Conservation (phyloP, 2,113 vertebrate genomes). For the Chlorodrepanis virens region DNA sequence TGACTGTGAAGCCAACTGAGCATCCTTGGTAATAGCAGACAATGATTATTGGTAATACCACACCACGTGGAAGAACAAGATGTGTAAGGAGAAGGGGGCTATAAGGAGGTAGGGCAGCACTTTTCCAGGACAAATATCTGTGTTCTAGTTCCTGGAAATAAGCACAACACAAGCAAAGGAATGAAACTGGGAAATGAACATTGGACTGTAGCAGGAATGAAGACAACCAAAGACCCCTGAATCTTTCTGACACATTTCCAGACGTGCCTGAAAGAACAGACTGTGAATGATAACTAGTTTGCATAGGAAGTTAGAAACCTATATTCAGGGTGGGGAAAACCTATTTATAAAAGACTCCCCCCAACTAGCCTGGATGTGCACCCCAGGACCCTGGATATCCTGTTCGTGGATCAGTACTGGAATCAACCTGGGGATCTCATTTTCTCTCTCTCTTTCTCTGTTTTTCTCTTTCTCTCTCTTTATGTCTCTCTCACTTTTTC, state of each 20-base stretch:
- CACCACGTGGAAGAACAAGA: not conserved
- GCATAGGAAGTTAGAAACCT: not conserved
- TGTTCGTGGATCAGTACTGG: not conserved
- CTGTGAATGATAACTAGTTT: not conserved
- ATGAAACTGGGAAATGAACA: not conserved
- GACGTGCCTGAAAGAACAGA: not conserved
- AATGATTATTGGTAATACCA: not conserved
- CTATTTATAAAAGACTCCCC: not conserved
- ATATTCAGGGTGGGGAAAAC: not conserved
- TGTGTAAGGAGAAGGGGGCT: not conserved
- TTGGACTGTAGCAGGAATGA: not conserved
- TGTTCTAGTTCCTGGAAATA: not conserved
- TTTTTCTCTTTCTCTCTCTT: accelerated
- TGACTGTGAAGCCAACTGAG: not conserved
- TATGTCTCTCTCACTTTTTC: too few relatives aligned
- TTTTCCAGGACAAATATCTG: not conserved
- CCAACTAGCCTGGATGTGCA: not conserved
- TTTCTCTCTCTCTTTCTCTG: too few relatives aligned
- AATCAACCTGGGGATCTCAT: not conserved
- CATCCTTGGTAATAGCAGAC: not conserved
- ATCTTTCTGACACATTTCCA: not conserved
- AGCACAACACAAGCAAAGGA: not conserved
- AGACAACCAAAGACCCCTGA: not conserved
- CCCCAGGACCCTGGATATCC: not conserved
- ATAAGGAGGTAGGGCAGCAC: not conserved